Conservation (phyloP, 2,113 vertebrate species). For the Sminthopsis crassicaudata region DNA sequence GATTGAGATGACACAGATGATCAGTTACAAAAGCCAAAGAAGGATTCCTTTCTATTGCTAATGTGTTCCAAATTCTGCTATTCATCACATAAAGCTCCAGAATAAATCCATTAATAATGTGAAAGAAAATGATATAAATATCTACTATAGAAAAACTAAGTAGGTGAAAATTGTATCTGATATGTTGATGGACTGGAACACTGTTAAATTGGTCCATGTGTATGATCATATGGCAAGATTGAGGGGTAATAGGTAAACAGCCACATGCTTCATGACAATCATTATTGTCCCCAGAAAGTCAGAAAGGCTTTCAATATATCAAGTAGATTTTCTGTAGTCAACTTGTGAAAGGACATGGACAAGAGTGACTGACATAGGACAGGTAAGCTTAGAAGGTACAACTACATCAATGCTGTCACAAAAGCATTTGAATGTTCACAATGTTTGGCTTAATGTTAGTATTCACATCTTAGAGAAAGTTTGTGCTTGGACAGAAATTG, state of each 20-base stretch:
- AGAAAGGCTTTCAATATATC: neutral
- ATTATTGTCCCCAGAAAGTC: neutral
- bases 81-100: neutral
- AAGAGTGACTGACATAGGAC: neutral
- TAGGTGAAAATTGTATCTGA: neutral
- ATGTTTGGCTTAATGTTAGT: too few species aligned
- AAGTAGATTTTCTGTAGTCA: neutral
- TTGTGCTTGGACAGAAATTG: too few species aligned
- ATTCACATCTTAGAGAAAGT: too few species aligned
- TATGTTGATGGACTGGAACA: neutral
- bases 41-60: neutral
- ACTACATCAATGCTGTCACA: neutral
- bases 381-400: neutral
- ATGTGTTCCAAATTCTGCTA: neutral
- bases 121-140: neutral
- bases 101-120: neutral
- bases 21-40: neutral
- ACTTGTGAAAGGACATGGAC: neutral
- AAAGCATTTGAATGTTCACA: too few species aligned
- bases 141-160: neutral
- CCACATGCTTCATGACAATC: neutral
- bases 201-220: neutral
- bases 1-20: neutral
- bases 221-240: neutral
- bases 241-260: neutral